Percentiles rank a stretch among this genome's conserved stretches.
Evolutionary conservation across 2,113 vertebrate species (phyloP).

Genomic region (Dipodomys stephensi): DNA sequence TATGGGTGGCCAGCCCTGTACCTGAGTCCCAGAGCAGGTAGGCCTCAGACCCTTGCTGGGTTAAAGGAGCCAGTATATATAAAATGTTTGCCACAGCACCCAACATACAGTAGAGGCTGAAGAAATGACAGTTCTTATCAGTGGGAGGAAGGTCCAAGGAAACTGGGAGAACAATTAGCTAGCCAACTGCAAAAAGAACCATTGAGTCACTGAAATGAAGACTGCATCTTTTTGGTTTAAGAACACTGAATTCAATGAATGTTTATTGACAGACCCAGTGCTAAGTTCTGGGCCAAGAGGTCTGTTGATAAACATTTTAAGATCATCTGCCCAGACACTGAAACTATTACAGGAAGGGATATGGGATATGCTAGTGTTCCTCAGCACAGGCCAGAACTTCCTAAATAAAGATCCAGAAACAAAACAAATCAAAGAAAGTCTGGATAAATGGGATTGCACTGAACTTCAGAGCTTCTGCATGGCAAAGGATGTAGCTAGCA

Average conservation of each 20-base stretch:
- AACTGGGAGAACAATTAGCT: neutral
- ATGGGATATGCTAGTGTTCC: too few relatives aligned
- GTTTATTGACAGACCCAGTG: neutral
- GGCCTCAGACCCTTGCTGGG: neutral
- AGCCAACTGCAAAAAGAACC: neutral
- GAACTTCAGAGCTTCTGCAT: too few relatives aligned
- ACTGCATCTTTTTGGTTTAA: neutral
- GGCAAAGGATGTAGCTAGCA: too few relatives aligned
- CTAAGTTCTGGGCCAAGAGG: neutral
- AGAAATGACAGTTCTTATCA: neutral
- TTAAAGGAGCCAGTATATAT: neutral
- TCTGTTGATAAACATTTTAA: neutral
- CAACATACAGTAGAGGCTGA: neutral
- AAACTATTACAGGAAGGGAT: too few relatives aligned
- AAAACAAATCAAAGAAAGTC: too few relatives aligned
- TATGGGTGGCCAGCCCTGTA: neutral
- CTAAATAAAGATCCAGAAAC: too few relatives aligned
- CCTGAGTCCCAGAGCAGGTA: neutral
- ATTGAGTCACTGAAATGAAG: conserved; percentile 35
- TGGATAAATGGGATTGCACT: too few relatives aligned
- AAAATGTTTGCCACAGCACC: neutral
- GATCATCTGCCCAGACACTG: neutral
- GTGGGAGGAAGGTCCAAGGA: neutral
- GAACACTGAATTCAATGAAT: conserved; percentile 19
- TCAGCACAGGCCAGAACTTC: too few relatives aligned